These are phyloP conservation scores for Centroberyx gerrardi DNA, from an alignment of 2,797 vertebrate genomes.

Conservation along the genomic window DNA sequence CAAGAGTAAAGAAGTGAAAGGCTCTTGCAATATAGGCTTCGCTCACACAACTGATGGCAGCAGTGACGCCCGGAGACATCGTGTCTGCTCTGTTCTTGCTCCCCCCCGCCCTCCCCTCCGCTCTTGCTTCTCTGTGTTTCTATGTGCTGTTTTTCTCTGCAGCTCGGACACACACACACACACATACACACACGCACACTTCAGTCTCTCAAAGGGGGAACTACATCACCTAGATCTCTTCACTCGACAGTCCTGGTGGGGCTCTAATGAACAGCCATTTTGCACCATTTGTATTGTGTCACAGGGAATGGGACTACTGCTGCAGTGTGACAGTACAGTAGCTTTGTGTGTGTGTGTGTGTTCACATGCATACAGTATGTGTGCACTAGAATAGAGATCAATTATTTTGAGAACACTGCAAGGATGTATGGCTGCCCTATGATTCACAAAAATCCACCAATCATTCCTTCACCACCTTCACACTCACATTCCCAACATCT, in stretches of 20 bases:
- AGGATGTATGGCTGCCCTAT: background rate
- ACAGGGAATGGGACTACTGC: conserved; percentile 38
- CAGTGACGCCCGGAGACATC: conserved; percentile 24
- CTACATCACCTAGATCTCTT: conserved; percentile 60
- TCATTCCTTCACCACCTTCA: conserved; percentile 25
- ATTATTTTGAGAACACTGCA: conserved; percentile 43
- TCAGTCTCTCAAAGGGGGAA: conserved; percentile 31
- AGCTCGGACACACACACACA: conserved; percentile 24
- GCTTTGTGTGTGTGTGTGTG: conserved; percentile 16
- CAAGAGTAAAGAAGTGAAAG: conserved; percentile 48
- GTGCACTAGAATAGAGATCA: conserved; percentile 21
- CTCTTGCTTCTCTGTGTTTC: conserved; percentile 27
- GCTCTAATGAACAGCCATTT: conserved; percentile 67
- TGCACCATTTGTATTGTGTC: conserved; percentile 58
- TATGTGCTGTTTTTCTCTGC: conserved; percentile 31
- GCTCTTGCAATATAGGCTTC: conserved; percentile 17
- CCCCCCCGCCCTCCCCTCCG: conserved; percentile 14
- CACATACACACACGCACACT: conserved; percentile 19
- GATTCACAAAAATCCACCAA: conserved; percentile 28
- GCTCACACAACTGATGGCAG: conserved; percentile 50
- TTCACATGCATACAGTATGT: conserved; percentile 23
- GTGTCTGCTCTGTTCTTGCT: conserved; percentile 47
- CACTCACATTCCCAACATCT: conserved; percentile 29
- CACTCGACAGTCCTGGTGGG: conserved; percentile 51
- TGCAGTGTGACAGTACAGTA: conserved; percentile 12